Evolutionary conservation across 2,113 vertebrate species (phyloP).

Genomic region (Salvelinus fontinalis): DNA sequence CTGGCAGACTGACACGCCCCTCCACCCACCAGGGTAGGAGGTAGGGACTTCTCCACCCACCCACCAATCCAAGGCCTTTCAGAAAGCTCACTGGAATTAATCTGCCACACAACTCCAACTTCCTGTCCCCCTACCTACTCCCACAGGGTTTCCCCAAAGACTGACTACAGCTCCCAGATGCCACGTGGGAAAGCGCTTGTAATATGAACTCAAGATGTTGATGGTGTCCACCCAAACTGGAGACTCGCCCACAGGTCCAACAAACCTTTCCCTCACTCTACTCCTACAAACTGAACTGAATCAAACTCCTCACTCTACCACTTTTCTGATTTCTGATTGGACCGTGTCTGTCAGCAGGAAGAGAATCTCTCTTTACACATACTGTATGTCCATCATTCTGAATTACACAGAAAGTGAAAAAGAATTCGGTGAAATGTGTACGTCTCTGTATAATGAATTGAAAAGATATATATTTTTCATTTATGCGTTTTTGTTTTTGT

Average conservation of each 20-base stretch:
- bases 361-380: conserved; percentile 47
- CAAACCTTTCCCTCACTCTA: conserved; percentile 52
- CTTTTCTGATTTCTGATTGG: conserved; percentile 39
- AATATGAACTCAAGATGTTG: conserved; percentile 48
- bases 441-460: conserved; percentile 50
- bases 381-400: conserved; percentile 51
- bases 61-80: conserved; percentile 50
- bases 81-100: conserved; percentile 68
- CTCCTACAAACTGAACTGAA: conserved; percentile 58
- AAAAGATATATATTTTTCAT: conserved; percentile 56
- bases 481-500: conserved; percentile 28
- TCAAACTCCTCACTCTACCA: conserved; percentile 34
- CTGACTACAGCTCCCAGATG: conserved; percentile 55
- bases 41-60: conserved; percentile 44
- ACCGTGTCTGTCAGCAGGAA: conserved; percentile 47
- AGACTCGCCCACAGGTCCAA: conserved; percentile 21
- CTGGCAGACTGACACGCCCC: conserved; percentile 85
- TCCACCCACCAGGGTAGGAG: conserved; percentile 35
- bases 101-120: conserved; percentile 36
- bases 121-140: conserved; percentile 7
- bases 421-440: conserved; percentile 52
- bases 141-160: conserved; percentile 49
- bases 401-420: conserved; percentile 47
- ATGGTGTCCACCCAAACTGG: conserved; percentile 44
- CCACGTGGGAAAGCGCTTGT: conserved; percentile 47